Evolutionary conservation across 1,140 invertebrate species (phyloP), one percentile per base, ranked within the genome.

Genomic region (Drosophila pseudoobscura): DNA sequence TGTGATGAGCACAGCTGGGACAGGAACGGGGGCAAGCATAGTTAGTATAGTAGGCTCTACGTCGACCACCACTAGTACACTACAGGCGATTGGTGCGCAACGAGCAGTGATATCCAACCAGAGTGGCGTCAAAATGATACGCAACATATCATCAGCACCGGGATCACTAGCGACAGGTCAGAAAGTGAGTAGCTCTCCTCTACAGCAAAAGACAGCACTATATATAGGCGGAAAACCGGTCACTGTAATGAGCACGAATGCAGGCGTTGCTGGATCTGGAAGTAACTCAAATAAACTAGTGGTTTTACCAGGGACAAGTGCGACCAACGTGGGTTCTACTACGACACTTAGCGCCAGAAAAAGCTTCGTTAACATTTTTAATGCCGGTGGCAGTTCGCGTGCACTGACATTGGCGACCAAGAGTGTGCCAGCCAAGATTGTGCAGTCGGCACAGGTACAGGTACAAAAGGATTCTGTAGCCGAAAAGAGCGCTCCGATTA

Each of bases 211-310:
- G 78, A 92, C 94, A 17, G 92, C 95, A 22, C 93, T 94, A 39
- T 93, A 77, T 46, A 85, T 95, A 74, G 93, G 94, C n/a, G 95
- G 95, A 1, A 95, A 95, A 91, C 94, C 94, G 6, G 94, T 96
- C 2, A 95, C 95, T 2, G 92, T 96, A 22, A 93, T 94, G 92
- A 92, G 94, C 8, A 92, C 92, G 7, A 92, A 66, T 59, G 20
- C 79, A 2, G 57, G 53, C 6, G 52, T 80, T 91, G 75, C 63
- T 4, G 26, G 63, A 2, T 44, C 58, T 6, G 53, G 31, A 7
- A 20, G 52, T 13, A 52, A 58, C 9, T 46, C 63, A 4, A 78
- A 71, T 17, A 92, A 91, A 61, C 43, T 90, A 31, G 90, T 92
- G 13, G 91, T 90, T 74, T 80, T 92, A 15, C 75, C 93, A 87